phyloP scores from a whole-genome alignment of 2,113 vertebrate species.

The Illadopsis cleaveri region DNA sequence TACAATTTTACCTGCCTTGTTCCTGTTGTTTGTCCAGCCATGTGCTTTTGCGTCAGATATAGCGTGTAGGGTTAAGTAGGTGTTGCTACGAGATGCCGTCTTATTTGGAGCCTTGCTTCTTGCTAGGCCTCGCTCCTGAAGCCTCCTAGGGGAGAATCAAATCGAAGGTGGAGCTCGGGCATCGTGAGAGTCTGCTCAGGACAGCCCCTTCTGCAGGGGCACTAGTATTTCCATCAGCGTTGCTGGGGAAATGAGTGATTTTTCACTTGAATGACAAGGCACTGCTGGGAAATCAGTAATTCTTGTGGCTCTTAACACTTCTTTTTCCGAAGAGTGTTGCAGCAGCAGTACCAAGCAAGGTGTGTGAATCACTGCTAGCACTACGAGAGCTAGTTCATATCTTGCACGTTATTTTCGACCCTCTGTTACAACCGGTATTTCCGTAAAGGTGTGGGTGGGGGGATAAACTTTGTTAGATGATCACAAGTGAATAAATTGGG shows the following conservation, averaged over 20 bases:
- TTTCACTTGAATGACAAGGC: no score
- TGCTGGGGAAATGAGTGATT: neutral
- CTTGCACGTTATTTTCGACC: accelerated
- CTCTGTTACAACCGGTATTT: neutral
- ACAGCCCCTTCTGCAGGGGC: no score
- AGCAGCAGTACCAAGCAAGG: neutral
- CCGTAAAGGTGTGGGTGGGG: neutral
- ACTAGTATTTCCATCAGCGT: accelerated
- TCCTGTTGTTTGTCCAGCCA: neutral
- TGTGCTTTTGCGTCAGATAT: neutral
- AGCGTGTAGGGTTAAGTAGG: accelerated
- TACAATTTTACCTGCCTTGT: neutral
- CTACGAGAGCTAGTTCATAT: neutral
- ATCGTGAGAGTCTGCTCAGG: neutral
- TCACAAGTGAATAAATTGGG: neutral
- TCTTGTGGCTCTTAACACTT: neutral
- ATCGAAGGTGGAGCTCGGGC: neutral
- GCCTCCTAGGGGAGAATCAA: accelerated
- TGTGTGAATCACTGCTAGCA: neutral
- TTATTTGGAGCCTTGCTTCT: neutral
- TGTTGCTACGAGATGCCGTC: accelerated
- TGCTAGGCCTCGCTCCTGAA: neutral
- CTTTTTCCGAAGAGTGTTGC: neutral
- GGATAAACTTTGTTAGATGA: neutral
- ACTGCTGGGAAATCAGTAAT: neutral